Conservation (phyloP, 1,140 invertebrate species). For the Daktulosphaira vitifoliae region DNA sequence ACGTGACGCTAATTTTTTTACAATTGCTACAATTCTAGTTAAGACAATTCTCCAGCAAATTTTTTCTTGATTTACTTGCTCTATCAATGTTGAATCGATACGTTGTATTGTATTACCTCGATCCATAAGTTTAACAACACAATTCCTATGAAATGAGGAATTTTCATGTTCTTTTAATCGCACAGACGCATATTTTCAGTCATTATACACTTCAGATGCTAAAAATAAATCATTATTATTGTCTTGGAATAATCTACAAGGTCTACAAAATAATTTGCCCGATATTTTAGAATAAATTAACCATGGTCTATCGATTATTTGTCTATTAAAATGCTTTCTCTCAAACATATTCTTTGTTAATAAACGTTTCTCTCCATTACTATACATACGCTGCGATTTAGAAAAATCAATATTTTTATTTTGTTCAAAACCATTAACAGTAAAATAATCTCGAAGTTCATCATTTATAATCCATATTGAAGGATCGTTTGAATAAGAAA, state of each 20-base stretch:
- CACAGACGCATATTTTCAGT: no score
- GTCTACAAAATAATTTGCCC: slow-evolving; percentile 37
- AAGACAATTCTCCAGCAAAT: slow-evolving; percentile 37
- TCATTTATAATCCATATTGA: slow-evolving; percentile 4
- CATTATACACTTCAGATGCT: slow-evolving; percentile 38
- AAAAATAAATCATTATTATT: slow-evolving; percentile 22
- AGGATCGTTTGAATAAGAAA: background rate
- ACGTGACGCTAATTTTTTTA: slow-evolving; percentile 36
- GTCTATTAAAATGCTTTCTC: slow-evolving; percentile 1
- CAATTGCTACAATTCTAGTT: slow-evolving; percentile 35
- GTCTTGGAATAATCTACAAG: slow-evolving; percentile 39
- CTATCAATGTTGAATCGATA: background rate
- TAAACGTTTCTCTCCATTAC: slow-evolving; percentile 9
- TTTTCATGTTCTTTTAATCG: slow-evolving; percentile 2
- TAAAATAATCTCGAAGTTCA: background rate
- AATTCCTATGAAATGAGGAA: background rate
- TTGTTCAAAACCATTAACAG: slow-evolving; percentile 10
- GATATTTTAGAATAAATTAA: slow-evolving; percentile 23
- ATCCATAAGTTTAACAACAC: background rate
- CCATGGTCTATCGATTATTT: slow-evolving; percentile 10
- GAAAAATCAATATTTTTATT: slow-evolving; percentile 12
- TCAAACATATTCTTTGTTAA: no score
- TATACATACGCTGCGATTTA: slow-evolving; percentile 1
- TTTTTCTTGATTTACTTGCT: background rate
- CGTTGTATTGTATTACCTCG: background rate